Conservation (phyloP, 2,113 vertebrate genomes). For the Corythornis cristatus region DNA sequence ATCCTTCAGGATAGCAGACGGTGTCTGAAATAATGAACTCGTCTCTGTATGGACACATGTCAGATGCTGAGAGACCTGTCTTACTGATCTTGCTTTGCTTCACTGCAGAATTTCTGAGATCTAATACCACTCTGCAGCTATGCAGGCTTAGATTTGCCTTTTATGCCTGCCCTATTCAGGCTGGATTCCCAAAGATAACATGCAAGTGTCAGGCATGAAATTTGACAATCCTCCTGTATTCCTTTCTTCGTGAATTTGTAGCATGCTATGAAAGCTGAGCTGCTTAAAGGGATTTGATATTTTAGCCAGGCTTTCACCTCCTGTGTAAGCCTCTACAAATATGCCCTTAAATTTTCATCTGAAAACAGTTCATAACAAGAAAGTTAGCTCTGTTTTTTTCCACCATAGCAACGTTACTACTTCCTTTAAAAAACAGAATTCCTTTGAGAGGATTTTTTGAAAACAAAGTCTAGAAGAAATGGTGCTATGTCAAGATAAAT, state of each 20-base stretch:
- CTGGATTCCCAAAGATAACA: conserved; percentile 52
- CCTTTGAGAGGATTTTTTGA: background rate
- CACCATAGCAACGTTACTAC: background rate
- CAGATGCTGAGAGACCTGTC: conserved; percentile 6
- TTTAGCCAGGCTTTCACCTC: conserved; percentile 27
- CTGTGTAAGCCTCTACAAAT: conserved; percentile 24
- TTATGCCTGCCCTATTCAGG: conserved; percentile 2
- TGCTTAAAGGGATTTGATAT: conserved; percentile 52
- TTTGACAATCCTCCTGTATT: conserved; percentile 56
- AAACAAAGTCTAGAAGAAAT: background rate
- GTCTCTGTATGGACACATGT: conserved; percentile 29
- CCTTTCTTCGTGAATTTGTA: conserved; percentile 51
- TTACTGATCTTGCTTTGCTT: background rate
- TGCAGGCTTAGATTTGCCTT: conserved; percentile 5
- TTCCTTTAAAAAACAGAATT: background rate
- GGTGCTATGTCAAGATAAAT: background rate
- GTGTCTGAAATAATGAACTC: conserved; percentile 45
- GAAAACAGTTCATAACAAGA: conserved; percentile 9
- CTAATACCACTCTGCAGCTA: background rate
- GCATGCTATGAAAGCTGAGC: conserved; percentile 28
- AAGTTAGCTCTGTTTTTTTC: background rate
- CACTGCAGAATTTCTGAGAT: background rate
- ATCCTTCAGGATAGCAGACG: conserved; percentile 26
- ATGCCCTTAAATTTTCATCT: background rate
- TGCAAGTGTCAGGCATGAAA: conserved; percentile 49